Base-by-base conservation (phyloP, 1,140 invertebrate species). In the Ips nitidus region DNA sequence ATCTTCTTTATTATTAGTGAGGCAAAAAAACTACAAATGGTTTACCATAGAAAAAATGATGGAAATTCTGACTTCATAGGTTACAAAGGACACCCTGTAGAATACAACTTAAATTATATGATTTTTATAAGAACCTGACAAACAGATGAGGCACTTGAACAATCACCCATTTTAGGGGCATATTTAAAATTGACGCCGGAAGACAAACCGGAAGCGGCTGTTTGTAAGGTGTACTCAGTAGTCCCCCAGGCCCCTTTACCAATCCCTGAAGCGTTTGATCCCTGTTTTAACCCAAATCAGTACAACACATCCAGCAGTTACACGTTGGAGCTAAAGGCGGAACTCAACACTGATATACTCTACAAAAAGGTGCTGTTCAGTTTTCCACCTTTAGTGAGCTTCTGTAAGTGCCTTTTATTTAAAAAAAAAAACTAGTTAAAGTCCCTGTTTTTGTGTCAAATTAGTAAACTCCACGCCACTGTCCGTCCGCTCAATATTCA, bases 271-370 rank as follows among this genome's bases (percentile, higher is more conserved):
- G 52, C 41, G 1, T 58, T 41, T 64, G 61, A 63, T 52, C 5
- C 8, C 40, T 70, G 68, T 39, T 64, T 70, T 38, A 70, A 64
- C 41, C 42, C 64, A 8, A 7, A 41, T 42, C 4, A 43, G 52
- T 55, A 60, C 39, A 71, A 66, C 47, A 57, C 2, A 2, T 55
- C 45, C 38, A 41, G 53, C 2, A 52, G 60, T 60, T 71, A 66
- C n/a, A 3, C 41, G 45, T 38, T 66, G 22, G 63, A 66, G 2
- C 60, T 66, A 37, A 60, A 42, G 38, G 62, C 62, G 7, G 59
- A 70, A 42, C 36, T 71, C 2, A 60, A 66, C 55, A 56, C 64
- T 2, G 69, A 66, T 41, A 66, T 66, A 45, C 61, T 66, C 39
- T 66, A 71, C 55, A 63, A 69, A 41, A 52, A n/a, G 41, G 5